These are phyloP conservation scores for Strigops habroptila DNA, from an alignment of 2,113 vertebrate genomes.

Conservation along the genomic window DNA sequence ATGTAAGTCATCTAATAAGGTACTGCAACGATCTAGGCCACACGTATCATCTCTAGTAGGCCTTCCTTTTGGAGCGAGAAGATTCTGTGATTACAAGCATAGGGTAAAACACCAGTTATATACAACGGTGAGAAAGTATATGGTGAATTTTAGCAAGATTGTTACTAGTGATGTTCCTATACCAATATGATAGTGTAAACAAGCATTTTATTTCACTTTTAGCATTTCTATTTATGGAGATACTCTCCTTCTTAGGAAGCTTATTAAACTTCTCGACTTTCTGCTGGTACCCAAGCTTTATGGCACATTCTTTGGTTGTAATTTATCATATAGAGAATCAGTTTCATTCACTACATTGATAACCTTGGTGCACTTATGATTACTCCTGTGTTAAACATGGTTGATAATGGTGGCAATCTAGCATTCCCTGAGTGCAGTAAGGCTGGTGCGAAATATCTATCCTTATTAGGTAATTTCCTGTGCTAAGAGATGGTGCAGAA, in stretches of 20 bases:
- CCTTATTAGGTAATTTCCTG: constrained; percentile 55
- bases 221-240: background rate
- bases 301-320: background rate
- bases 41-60: background rate
- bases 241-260: background rate
- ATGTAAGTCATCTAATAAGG: background rate
- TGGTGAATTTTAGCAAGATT: background rate
- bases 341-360: background rate
- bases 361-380: background rate
- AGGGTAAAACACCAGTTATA: background rate
- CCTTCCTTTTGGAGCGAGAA: background rate
- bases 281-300: background rate
- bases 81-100: background rate
- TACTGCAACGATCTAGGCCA: background rate
- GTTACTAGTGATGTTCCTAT: background rate
- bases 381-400: background rate
- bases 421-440: background rate
- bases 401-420: background rate
- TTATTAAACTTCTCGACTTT: background rate
- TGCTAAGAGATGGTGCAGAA: background rate
- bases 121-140: background rate
- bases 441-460: background rate
- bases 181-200: background rate
- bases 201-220: background rate
- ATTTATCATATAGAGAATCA: background rate